phyloP scores from a whole-genome alignment of 2,113 vertebrate genomes.

The Hippocampus zosterae region DNA sequence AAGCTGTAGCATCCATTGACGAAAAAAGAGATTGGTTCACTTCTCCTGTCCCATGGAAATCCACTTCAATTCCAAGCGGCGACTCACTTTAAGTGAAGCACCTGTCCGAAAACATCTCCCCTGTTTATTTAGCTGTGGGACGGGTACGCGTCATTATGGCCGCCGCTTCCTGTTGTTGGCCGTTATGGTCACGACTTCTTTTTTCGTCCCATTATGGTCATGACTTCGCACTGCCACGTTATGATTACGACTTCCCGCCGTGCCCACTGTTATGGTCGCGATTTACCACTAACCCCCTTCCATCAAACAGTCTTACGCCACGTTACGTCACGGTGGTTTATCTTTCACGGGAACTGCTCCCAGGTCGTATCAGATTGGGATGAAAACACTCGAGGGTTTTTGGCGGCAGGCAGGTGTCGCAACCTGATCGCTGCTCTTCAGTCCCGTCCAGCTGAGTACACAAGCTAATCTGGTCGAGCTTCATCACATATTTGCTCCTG shows the following conservation, averaged over 20 bases:
- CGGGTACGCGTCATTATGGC: neutral
- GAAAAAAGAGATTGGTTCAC: no score
- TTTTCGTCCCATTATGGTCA: no score
- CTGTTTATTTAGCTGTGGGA: neutral
- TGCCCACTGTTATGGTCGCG: no score
- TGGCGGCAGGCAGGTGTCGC: conserved; percentile 37
- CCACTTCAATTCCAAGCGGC: no score
- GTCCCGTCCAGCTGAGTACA: conserved; percentile 52
- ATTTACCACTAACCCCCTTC: no score
- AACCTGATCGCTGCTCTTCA: conserved; percentile 31
- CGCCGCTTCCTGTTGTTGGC: neutral
- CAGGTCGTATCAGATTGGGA: neutral
- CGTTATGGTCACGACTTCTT: neutral
- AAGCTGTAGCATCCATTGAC: no score
- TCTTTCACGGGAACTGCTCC: conserved; percentile 45
- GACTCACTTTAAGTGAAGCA: no score
- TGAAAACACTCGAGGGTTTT: conserved; percentile 8
- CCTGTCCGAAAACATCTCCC: neutral
- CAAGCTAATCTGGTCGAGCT: conserved; percentile 55
- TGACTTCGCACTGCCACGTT: no score
- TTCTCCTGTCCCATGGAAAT: no score
- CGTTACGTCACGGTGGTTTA: conserved; percentile 30
- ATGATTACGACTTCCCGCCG: no score
- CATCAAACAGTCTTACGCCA: neutral
- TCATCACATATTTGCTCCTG: conserved; percentile 65